Evolutionary conservation across 23 tunicate genomes (phyloP).

Genomic region (Botrylloides violaceus): DNA sequence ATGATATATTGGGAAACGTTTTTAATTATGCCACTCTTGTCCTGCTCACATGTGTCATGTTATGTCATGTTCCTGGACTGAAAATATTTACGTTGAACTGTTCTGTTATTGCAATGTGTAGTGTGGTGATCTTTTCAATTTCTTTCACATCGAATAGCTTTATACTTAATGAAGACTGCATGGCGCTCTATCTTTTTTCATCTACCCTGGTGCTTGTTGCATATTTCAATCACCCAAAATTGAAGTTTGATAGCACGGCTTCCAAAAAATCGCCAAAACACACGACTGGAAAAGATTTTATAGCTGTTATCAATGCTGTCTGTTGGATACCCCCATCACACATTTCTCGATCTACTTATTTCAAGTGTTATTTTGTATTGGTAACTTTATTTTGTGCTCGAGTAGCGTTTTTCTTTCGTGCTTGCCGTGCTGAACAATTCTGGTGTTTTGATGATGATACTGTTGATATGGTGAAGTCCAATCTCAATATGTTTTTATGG

Average conservation of each 20-base stretch:
- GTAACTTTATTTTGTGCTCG: conserved; percentile 23
- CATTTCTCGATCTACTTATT: no score
- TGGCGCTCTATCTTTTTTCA: conserved; percentile 14
- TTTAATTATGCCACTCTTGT: not conserved
- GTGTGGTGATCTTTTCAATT: conserved; percentile 11
- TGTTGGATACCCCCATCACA: no score
- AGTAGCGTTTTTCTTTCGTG: conserved; percentile 35
- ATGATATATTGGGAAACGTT: not conserved
- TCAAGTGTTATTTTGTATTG: not conserved
- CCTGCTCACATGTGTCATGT: no score
- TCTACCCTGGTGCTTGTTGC: not conserved
- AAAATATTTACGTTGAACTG: not conserved
- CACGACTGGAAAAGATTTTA: no score
- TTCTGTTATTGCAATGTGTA: not conserved
- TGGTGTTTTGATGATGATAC: conserved; percentile 72
- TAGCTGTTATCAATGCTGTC: no score
- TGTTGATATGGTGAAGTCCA: not conserved
- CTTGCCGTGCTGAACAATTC: conserved; percentile 86
- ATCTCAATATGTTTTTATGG: not conserved
- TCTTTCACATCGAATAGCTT: conserved; percentile 66
- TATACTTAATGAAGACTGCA: conserved; percentile 58
- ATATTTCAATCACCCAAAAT: not conserved
- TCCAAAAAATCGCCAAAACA: not conserved
- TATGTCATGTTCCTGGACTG: no score
- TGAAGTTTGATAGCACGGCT: not conserved